Base-by-base conservation (phyloP, 2,888 invertebrate species). In the Biston betularia region DNA sequence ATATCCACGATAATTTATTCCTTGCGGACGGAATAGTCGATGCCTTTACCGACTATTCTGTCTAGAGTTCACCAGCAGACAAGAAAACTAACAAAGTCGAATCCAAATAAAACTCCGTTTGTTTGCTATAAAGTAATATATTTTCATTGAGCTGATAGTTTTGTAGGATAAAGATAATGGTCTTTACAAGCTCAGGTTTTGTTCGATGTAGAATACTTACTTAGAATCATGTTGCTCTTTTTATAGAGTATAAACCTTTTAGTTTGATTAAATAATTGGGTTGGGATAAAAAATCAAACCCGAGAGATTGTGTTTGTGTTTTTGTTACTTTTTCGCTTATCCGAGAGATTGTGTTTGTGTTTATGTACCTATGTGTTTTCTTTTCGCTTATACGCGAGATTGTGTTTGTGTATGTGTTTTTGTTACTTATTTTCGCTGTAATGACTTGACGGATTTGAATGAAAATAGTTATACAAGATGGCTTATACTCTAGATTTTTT, bases 1-100 rank as follows among this genome's bases (percentile, higher is more conserved):
- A 71, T 70, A 57, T 45, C 63, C 55, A 54, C 59, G 66, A 65
- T 68, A 71, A 66, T 68, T 70, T 71, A 58, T 66, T 69, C 71
- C 63, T 64, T 35, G 57, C 44, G 60, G 63, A 63, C 63, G 58
- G 65, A 61, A 67, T 63, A 63, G 66, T 68, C 49, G 58, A 63
- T 69, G 45, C 54, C 44, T 49, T 52, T 57, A 35, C 38, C 35
- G 44, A 53, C 54, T 59, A 52, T 34, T 54, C 48, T 44, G 52
- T 52, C 42, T 54, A 56, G 53, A 65, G 65, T 60, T 59, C 49
- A 54, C 49, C 11, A 33, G 53, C 52, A 46, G 40, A 24, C 50
- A 48, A 48, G 58, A 58, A 53, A 40, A 45, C 60, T 48, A 55
- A 60, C 59, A 40, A 60, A 60, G 55, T 65, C 45, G 44, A 59